These are phyloP conservation scores for Punctoribates punctum DNA, from an alignment of 2,888 invertebrate species.

Conservation along the genomic window DNA sequence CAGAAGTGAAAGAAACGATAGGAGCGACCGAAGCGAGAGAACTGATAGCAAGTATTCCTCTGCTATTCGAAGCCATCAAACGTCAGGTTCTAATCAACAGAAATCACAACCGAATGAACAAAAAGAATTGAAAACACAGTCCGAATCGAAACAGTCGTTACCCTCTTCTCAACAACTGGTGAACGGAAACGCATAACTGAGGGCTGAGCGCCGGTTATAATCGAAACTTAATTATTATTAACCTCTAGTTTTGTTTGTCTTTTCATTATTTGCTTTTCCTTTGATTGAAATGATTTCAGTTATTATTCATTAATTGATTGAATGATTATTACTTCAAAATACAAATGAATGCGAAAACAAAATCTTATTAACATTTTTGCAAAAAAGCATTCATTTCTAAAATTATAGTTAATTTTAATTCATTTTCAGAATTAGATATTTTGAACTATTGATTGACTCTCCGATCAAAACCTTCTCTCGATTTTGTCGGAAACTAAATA, in stretches of 20 bases:
- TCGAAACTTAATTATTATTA: constrained; percentile 31
- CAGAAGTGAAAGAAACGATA: neutral
- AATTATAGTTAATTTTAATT: no score
- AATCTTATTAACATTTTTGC: neutral
- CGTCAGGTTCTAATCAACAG: constrained; percentile 8
- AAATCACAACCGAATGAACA: constrained; percentile 28
- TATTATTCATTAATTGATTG: neutral
- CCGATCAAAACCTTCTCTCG: no score
- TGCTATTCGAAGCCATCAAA: neutral
- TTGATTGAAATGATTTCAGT: neutral
- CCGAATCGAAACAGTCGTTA: constrained; percentile 11
- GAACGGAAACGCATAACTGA: constrained; percentile 26
- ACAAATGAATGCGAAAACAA: neutral
- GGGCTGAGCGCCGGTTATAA: neutral
- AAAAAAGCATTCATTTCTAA: no score
- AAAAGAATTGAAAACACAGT: constrained; percentile 4
- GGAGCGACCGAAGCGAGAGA: neutral
- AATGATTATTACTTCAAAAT: neutral
- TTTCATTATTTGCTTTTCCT: constrained; percentile 23
- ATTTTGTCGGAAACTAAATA: no score
- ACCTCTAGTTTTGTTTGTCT: constrained; percentile 30
- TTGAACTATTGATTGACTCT: no score
- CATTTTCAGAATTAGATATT: no score
- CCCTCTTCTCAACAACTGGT: constrained; percentile 7
- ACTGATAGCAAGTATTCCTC: neutral